These are phyloP conservation scores for Holothuria glaberrima DNA, from an alignment of 35 echinoderm and acorn worm species.

Conservation along the genomic window DNA sequence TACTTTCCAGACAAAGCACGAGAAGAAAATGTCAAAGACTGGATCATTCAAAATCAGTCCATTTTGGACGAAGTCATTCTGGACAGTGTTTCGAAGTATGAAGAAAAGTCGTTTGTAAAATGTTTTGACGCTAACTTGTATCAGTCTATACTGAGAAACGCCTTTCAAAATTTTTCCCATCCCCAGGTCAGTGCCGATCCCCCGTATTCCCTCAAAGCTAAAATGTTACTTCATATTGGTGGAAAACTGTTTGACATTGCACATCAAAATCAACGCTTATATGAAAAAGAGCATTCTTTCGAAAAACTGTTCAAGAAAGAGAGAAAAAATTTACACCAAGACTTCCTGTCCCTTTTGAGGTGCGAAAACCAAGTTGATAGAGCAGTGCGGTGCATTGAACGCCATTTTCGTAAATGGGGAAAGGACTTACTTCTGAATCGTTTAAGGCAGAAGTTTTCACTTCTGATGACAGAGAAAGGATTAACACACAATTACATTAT, in stretches of 20 bases:
- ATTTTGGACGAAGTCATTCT: not conserved
- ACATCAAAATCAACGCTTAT: not conserved
- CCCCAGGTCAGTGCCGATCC: not conserved
- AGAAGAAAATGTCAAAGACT: not conserved
- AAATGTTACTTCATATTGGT: not conserved
- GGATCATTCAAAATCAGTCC: not conserved
- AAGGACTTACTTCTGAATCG: not conserved
- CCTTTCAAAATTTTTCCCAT: not conserved
- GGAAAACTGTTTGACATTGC: conserved; percentile 4
- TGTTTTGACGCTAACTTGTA: not conserved
- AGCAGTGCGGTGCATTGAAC: not conserved
- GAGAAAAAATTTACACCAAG: not conserved
- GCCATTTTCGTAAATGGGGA: not conserved
- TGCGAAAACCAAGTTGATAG: not conserved
- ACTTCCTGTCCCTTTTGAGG: not conserved
- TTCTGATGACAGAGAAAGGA: not conserved
- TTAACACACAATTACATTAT: not conserved
- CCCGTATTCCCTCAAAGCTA: conserved; percentile 16
- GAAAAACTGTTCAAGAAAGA: not conserved
- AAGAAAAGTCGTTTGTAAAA: not conserved
- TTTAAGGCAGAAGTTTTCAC: not conserved
- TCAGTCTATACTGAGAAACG: not conserved
- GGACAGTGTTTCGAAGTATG: not conserved
- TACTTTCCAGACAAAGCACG: conserved; percentile 2
- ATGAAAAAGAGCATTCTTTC: not conserved